These are phyloP conservation scores for Apis cerana DNA, from an alignment of 1,140 invertebrate genomes.

Conservation along the genomic window DNA sequence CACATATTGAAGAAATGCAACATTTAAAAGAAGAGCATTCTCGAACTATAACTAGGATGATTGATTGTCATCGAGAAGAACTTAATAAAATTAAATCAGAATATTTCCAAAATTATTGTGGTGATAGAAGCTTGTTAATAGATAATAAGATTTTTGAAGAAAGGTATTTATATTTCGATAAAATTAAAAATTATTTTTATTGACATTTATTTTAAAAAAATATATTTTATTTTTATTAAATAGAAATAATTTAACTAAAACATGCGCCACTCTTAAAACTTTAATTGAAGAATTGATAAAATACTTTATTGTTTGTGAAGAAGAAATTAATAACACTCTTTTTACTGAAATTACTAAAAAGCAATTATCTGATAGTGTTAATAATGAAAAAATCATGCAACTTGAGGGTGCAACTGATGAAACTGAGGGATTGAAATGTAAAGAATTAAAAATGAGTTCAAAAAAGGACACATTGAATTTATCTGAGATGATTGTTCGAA, in stretches of 20 bases:
- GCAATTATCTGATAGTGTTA: constrained; percentile 63
- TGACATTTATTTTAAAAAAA: constrained; percentile 14
- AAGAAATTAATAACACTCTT: constrained; percentile 88
- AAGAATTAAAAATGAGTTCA: background rate
- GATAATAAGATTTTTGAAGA: constrained; percentile 58
- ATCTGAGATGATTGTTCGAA: constrained; percentile 72
- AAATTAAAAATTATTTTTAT: constrained; percentile 26
- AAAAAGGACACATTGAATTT: background rate
- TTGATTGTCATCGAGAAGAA: constrained; percentile 74
- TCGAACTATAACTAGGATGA: constrained; percentile 71
- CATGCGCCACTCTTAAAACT: constrained; percentile 82
- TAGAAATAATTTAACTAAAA: constrained; percentile 84
- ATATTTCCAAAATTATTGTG: constrained; percentile 3
- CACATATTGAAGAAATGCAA: constrained; percentile 77
- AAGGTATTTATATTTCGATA: constrained; percentile 56
- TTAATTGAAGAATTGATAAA: constrained; percentile 85
- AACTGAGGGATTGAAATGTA: background rate
- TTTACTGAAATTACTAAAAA: constrained; percentile 84
- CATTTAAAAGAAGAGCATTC: constrained; percentile 83
- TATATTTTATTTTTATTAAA: constrained; percentile 53
- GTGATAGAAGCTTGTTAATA: constrained; percentile 30
- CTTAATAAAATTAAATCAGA: constrained; percentile 56
- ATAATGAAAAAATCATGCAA: constrained; percentile 30
- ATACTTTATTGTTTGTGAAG: constrained; percentile 88
- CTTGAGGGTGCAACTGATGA: too few relatives aligned